Conservation (phyloP, 2,888 invertebrate species). For the Phania funesta region DNA sequence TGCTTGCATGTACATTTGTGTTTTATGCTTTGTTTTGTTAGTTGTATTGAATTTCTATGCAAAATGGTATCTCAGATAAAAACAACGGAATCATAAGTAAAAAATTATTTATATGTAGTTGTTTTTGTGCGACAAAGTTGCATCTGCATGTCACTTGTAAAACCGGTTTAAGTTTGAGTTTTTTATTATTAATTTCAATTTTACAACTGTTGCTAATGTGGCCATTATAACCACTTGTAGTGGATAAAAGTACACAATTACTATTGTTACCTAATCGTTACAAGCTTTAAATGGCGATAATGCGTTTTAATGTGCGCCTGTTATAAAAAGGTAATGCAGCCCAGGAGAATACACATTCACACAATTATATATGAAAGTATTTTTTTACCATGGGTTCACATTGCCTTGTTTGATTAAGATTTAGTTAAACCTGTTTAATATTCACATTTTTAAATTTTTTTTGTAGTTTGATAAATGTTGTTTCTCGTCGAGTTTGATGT, state of each 20-base stretch:
- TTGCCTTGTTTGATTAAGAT: conserved; percentile 1
- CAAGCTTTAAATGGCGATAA: conserved; percentile 29
- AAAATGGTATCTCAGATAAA: conserved; percentile 3
- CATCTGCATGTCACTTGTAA: not conserved
- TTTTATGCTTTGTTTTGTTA: conserved; percentile 24
- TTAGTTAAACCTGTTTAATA: not conserved
- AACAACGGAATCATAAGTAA: not conserved
- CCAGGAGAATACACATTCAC: too few species aligned
- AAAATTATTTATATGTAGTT: not conserved
- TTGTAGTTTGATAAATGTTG: not conserved
- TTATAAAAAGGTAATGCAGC: not conserved
- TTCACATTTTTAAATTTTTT: not conserved
- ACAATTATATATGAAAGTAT: not conserved
- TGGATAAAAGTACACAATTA: conserved; percentile 33
- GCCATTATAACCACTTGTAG: not conserved
- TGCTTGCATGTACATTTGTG: not conserved
- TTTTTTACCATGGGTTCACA: not conserved
- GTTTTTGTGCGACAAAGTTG: conserved; percentile 2
- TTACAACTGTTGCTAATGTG: not conserved
- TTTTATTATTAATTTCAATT: not conserved
- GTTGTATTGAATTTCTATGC: not conserved
- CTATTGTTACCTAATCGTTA: conserved; percentile 27
- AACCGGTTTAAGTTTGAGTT: conserved; percentile 3
- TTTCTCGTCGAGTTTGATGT: not conserved
- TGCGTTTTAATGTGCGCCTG: not conserved